These are phyloP conservation scores for Oryzias curvinotus DNA, from an alignment of 2,113 vertebrate species.

Conservation along the genomic window DNA sequence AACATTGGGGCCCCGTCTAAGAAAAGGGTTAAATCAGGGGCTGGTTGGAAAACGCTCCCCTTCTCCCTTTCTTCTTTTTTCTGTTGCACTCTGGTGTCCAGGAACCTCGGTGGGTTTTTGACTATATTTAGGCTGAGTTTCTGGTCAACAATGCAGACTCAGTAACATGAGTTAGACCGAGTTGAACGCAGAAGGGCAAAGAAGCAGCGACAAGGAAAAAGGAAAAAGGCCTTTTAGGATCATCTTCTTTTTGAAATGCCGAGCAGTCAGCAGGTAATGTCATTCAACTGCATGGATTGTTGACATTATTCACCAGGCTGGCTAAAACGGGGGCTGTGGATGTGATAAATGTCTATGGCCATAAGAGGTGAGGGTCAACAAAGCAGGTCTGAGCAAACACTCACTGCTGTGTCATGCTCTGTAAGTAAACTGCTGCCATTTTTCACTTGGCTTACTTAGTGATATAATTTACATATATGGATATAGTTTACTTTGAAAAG, in stretches of 20 bases:
- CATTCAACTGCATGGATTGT: constrained; percentile 20
- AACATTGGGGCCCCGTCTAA: constrained; percentile 32
- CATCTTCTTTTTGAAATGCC: constrained; percentile 15
- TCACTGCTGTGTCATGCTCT: constrained; percentile 36
- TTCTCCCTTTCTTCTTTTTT: constrained; percentile 33
- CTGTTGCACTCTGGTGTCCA: constrained; percentile 42
- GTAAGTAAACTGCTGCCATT: constrained; percentile 11
- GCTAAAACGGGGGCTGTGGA: background rate
- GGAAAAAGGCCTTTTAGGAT: constrained; percentile 37
- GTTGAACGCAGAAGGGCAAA: constrained; percentile 48
- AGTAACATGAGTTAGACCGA: constrained; percentile 80
- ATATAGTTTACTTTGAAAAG: no score
- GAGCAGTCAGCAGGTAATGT: constrained; percentile 47
- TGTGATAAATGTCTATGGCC: background rate
- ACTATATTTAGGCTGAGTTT: constrained; percentile 88
- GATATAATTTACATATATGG: no score
- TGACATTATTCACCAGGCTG: constrained; percentile 33
- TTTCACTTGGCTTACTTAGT: background rate
- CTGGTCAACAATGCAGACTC: constrained; percentile 77
- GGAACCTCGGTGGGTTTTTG: constrained; percentile 64
- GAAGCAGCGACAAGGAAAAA: constrained; percentile 31
- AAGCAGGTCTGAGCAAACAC: background rate
- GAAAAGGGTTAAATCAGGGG: constrained; percentile 31
- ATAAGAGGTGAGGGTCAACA: constrained; percentile 2
- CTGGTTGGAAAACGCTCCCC: constrained; percentile 21